Base-by-base conservation (phyloP, 2,797 vertebrate species). In the Neomorphus geoffroyi region DNA sequence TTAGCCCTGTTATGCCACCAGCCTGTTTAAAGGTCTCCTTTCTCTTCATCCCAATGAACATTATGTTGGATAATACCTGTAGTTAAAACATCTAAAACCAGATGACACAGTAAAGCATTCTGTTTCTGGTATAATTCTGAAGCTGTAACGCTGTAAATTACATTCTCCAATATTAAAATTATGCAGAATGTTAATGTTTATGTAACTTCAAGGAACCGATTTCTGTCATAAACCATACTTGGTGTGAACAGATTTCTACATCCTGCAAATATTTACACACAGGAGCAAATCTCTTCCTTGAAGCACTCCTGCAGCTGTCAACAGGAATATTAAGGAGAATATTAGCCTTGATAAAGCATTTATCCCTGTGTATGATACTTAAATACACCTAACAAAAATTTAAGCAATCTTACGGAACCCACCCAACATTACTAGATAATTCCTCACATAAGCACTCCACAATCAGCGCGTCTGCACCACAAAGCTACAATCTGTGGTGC, bases 1-100 rank as follows among this genome's bases (percentile, higher is more conserved):
- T 79, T 27, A 39, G 41, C 88, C 77, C 83, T 84, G 80, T 79
- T 89, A 78, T 19, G n/a, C n/a, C n/a, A 66, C 65, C 92, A 91
- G 72, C 69, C 79, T 84, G 46, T 14, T 65, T n/a, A 46, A 92
- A 78, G 69, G 57, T 12, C 45, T 89, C 48, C 39, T 58, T 58
- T 80, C 58, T 66, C 39, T 33, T 46, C 82, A 56, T 12, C 22
- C 24, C 82, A 61, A 23, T 5, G 30, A 74, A 79, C 4, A 15
- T 10, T 39, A 51, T 53, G 61, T 1, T 39, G 51, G 50, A 16
- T 56, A n/a, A 19, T 5, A 57, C 33, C 71, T 71, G 60, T 1
- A 80, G 53, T 16, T 80, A 70, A 22, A 72, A 26, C 58, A 73
- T 1, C 56, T 73, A 33, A 56, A 73, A 60, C 9, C 41, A 75